Base-by-base conservation (phyloP, 2,797 vertebrate genomes). In the Mallotus villosus region DNA sequence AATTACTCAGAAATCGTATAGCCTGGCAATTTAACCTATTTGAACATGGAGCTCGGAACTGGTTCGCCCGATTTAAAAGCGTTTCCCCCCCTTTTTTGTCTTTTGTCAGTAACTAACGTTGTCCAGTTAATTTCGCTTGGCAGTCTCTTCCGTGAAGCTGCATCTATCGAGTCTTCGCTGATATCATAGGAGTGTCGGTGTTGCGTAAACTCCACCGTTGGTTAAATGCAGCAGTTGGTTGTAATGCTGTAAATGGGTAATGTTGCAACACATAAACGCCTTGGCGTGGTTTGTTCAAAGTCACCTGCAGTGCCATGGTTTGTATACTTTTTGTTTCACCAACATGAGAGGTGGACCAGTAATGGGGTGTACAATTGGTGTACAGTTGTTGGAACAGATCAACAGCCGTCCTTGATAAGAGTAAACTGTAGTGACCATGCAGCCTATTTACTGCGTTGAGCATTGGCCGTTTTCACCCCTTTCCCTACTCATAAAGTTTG, bases 101-200 rank as follows among this genome's bases (percentile, higher is more conserved):
- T 49, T 65, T 65, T 76, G 58, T 61, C 49, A 7, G 5, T 53
- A n/a, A 46, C 17, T 25, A 60, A 66, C 72, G 29, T 37, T 72
- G 32, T 65, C 67, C 63, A 4, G 64, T 70, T 59, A 32, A 21
- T 63, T 27, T 53, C 32, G 63, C 41, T 34, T 62, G 27, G 22
- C 62, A 19, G 70, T 77, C 78, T 77, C 78, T 84, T 85, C 84
- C 84, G 85, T n/a, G 70, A 79, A 74, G n/a, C 74, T 62, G 21
- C 63, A 41, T 66, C 71, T 25, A 7, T 57, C 16, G 34, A 58
- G 29, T 41, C 16, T 63, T 65, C 21, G 62, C 51, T 16, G 58
- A 29, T 67, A 37, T 34, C 32, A 32, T 62, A 65, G 49, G 70
- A 58, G 63, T 41, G 41, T 46, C 41, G 2, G 41, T 12, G 41